Evolutionary conservation across 2,113 vertebrate species (phyloP), one percentile per base, ranked within the genome.

Genomic region (Ranitomeya imitator): DNA sequence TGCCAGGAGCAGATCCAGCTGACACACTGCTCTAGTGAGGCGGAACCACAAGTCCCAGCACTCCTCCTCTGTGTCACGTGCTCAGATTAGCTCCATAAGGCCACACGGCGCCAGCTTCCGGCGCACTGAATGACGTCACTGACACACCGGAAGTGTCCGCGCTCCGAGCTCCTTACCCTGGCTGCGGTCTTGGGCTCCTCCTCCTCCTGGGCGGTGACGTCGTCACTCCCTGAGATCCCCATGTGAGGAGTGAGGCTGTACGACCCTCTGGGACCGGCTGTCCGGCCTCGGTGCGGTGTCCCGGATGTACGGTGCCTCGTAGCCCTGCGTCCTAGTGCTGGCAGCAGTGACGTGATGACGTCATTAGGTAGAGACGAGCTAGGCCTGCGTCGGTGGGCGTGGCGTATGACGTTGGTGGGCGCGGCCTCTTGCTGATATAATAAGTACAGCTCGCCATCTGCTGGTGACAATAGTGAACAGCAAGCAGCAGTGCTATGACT

Each of bases 221-320:
- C 85, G 7, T 71, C 52, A 23, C 23, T 79, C 0, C 84, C 69
- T 23, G 85, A 79, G 59, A 87, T 14, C 61, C 85, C 85, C 85
- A 87, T 87, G 61, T 65, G 54, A 15, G 23, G 78, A 6, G 21
- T 9, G 81, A 21, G 31, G 81, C 37, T 14, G 45, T 7, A 0
- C 11, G 80, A 7, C 6, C 14, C 80, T 13, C 15, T 3, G 6
- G 37, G 1, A 14, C n/a, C 2, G 5, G 9, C 4, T 79, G 4
- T 26, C 0, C n/a, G 78, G 1, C 37, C 45, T 77, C 7, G 7
- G 26, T 14, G 26, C 78, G 4, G n/a, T 31, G 4, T 26, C 78
- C 77, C n/a, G 21, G 51, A 79, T 74, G 13, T 79, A 11, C 7
- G 1, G 14, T 4, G 6, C 37, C 26, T 7, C 69, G 15, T 31